Evolutionary conservation across 1,140 invertebrate species (phyloP), one percentile per base, ranked within the genome.

Genomic region (Halesus radiatus): DNA sequence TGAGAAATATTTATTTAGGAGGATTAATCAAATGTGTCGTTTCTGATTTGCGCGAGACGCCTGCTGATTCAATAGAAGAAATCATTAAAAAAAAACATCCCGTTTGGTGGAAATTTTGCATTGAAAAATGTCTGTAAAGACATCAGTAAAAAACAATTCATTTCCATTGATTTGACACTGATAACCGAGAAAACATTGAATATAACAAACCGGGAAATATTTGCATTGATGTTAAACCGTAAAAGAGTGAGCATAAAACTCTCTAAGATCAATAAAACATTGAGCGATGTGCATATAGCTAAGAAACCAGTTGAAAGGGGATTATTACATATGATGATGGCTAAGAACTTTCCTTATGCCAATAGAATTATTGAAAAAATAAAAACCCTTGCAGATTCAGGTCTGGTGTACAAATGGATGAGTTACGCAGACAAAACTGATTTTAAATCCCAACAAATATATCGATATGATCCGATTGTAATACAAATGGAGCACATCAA

Each of bases 311-410:
- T 58, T n/a, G 3, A 1, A 1, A 56, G 2, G 22, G 3, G 15
- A 15, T 29, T 58, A 2, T 32, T 54, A 26, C n/a, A 16, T 22
- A 15, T 56, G 13, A n/a, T 13, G n/a, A 58, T 74, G 2, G 53
- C 54, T 13, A 74, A 74, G 23, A 74, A 74, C 26, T 74, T 74
- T 74, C 72, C 52, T 8, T 74, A 26, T 26, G 52, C 32, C 32
- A 37, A 74, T 0, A 58, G 26, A 15, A 32, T 74, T 45, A 29
- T 54, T 3, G 1, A 22, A 0, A 37, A 58, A 26, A 16, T 74
- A 6, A 56, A 29, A 7, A 3, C 13, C 5, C 10, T 74, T 1
- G n/a, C 32, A 29, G 72, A 74, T 15, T 1, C 52, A 6, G 72
- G 72, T 0, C 26, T 74, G 10, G 56, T 74, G 15, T 18, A 18